Base-by-base conservation (phyloP, 2,797 vertebrate species). In the Sebastes ruberrimus region DNA sequence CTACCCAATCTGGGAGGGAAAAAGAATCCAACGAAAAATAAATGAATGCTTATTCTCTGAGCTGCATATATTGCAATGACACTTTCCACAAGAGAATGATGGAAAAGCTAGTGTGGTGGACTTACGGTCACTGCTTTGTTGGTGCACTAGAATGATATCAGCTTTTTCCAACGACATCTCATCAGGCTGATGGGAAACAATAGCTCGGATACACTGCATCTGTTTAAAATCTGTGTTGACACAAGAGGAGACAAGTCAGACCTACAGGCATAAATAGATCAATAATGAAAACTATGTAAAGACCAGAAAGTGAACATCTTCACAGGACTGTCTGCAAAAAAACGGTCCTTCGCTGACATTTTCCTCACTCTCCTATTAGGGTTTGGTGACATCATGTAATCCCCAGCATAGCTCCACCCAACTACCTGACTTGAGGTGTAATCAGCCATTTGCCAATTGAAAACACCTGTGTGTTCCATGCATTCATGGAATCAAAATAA, bases 151-250 rank as follows among this genome's bases (percentile, higher is more conserved):
- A 60, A 99, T 89, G 61, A 99, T 95, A 1, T 99, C 98, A 0
- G 98, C 98, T 92, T 99, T 99, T 91, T 99, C 98, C 75, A 99
- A 90, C 0, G 96, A 97, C 83, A 99, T 71, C 86, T 99, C 98
- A 56, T 99, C 98, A 0, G 98, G 97, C 91, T 99, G 97, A 67
- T 98, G 96, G 42, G 96, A 95, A 57, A 97, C 93, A 91, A 97
- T 97, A 1, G 97, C 95, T 83, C 96, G 94, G 60, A 99, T 96
- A 84, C 98, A 99, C 86, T 98, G 98, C 92, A 99, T 97, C 88
- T 99, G 98, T 10, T 81, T n/a, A 20, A 93, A 91, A 67, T 97
- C 98, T 99, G 80, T 32, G 55, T 16, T 5, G n/a, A n/a, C 30
- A 82, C 71, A 57, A 81, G 16, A 62, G 8, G 13, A 55, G 55